Percentiles rank a stretch among this genome's conserved stretches.
Conservation (phyloP, 2,113 vertebrate species). For the Brachypteracias leptosomus region DNA sequence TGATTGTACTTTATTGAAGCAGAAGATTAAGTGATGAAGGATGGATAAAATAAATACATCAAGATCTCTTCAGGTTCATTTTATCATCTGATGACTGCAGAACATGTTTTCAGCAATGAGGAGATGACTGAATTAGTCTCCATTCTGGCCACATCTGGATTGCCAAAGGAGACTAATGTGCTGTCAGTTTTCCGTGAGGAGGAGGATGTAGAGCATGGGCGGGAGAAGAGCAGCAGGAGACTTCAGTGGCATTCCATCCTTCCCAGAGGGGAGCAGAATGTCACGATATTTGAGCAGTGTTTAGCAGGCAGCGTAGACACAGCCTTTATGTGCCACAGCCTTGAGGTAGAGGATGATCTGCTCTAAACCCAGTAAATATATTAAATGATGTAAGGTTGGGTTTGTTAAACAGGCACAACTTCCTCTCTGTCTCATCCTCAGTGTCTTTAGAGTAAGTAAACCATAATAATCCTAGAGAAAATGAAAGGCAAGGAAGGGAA, state of each 20-base stretch:
- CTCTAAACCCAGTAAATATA: background rate
- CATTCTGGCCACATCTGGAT: background rate
- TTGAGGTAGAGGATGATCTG: background rate
- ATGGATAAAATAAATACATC: background rate
- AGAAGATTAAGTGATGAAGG: background rate
- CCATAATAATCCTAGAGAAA: background rate
- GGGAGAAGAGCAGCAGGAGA: background rate
- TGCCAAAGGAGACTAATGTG: background rate
- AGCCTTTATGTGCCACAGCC: background rate
- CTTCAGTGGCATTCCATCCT: background rate
- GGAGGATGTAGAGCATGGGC: background rate
- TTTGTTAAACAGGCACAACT: background rate
- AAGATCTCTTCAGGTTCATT: background rate
- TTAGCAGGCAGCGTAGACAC: background rate
- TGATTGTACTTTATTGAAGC: background rate
- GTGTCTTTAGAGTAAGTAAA: background rate
- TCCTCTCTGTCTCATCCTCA: background rate
- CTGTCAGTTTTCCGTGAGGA: background rate
- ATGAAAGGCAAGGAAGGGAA: background rate
- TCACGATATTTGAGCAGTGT: background rate
- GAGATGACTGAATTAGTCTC: background rate
- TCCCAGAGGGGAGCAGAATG: background rate
- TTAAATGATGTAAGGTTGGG: background rate
- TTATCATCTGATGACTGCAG: background rate
- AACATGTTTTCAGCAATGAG: background rate